Base-by-base conservation (phyloP, 2,888 invertebrate species). In the Euzetes globulus region DNA sequence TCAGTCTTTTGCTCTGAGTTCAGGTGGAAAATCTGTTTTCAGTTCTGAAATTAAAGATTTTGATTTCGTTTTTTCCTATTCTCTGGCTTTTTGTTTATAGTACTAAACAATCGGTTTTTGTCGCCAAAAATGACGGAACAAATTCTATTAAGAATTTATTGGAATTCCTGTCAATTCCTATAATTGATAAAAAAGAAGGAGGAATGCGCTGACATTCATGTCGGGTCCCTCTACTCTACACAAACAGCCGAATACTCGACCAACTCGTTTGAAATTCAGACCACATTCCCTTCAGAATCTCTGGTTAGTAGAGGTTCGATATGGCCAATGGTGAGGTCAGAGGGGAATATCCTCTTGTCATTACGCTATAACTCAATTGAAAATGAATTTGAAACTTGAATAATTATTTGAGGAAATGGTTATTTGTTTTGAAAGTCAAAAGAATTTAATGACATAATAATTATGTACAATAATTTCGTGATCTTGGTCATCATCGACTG, bases 21-120 rank as follows among this genome's bases (percentile, higher is more conserved):
- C 33, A 63, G 29, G 63, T 37, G 63, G 63, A 63, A 63, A 63
- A 63, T 25, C 55, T 55, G 17, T 63, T 33, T 63, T 37, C 29
- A 33, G 19, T 17, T 27, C 33, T 15, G n/a, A 63, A 63, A 63
- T 63, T 63, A 63, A 63, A 63, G 33, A 63, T 58, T 58, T 58
- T 58, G 58, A 58, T 58, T 58, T 25, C 6, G 15, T 58, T 58
- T n/a, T n/a, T 25, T 58, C 11, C 58, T 58, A 25, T 50, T 50
- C 60, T 2, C 17, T 55, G 25, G 33, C 17, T 63, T 63, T n/a
- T 63, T 63, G 63, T 63, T 63, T 63, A 58, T 63, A 29, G 33
- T 33, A 63, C 7, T 3, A 63, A 63, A 33, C 29, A 19, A 55
- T 22, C 9, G 19, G 25, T 55, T 55, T 41, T 41, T 41, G 55